Evolutionary conservation across 2,797 vertebrate species (phyloP).

Genomic region (Cichlasoma orientale): DNA sequence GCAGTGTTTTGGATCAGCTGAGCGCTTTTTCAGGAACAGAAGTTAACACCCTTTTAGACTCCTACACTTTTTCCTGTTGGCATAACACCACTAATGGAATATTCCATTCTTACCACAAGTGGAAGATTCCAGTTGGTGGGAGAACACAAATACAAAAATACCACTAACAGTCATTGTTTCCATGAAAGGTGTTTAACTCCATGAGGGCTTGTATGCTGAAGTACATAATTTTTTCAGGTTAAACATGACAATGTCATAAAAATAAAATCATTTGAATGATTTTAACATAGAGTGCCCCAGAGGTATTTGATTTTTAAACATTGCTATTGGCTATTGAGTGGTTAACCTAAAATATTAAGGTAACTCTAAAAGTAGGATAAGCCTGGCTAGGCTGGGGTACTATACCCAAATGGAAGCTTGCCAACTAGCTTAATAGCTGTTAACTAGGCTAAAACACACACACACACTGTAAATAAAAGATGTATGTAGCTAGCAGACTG

Average conservation of each 20-base stretch:
- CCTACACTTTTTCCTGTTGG: background rate
- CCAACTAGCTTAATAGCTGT: no score
- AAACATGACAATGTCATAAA: accelerated
- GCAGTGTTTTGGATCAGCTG: background rate
- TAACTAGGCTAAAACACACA: no score
- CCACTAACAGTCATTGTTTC: background rate
- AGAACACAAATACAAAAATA: background rate
- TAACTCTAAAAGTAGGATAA: accelerated
- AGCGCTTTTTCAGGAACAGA: background rate
- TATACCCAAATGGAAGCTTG: no score
- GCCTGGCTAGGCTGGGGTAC: background rate
- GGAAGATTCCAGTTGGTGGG: background rate
- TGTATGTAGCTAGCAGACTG: no score
- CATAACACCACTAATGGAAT: no score
- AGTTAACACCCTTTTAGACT: background rate
- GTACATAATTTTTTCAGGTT: accelerated
- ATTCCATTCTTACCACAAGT: background rate
- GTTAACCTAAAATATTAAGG: background rate
- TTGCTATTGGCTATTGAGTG: background rate
- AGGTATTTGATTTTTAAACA: background rate
- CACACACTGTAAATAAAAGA: no score
- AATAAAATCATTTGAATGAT: background rate
- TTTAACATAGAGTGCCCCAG: background rate
- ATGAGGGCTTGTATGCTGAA: background rate
- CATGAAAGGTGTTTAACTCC: background rate